Evolutionary conservation across 2,113 vertebrate species (phyloP).

Genomic region (Lasiurus cinereus): DNA sequence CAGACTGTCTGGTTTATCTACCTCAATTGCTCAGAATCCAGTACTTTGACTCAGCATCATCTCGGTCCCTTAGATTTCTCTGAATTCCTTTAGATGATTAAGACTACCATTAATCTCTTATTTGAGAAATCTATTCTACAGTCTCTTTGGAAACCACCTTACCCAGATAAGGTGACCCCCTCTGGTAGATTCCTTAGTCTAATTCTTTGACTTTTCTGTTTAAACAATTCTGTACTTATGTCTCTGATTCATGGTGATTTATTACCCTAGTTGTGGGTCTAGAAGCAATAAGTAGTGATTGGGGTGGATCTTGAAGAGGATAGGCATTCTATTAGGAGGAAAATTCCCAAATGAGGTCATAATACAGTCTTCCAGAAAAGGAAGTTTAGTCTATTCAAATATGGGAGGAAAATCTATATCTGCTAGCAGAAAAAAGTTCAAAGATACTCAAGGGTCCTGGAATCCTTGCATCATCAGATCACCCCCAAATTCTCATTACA

Average conservation of each 20-base stretch:
- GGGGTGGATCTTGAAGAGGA: not conserved
- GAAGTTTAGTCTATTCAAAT: not conserved
- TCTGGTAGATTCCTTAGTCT: not conserved
- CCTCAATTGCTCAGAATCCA: not conserved
- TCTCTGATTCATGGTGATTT: not conserved
- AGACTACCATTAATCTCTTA: not conserved
- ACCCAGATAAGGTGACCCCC: not conserved
- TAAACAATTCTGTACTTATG: not conserved
- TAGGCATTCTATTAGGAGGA: not conserved
- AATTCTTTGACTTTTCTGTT: not conserved
- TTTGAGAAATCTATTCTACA: not conserved
- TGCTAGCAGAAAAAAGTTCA: not conserved
- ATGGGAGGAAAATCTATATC: not conserved
- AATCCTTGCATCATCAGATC: not conserved
- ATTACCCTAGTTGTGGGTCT: not conserved
- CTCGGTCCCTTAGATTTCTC: not conserved
- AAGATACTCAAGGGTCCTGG: not conserved
- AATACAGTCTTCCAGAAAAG: not conserved
- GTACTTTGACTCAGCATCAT: not conserved
- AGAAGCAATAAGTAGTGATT: not conserved
- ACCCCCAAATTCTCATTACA: not conserved
- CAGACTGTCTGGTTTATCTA: not conserved
- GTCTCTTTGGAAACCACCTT: not conserved
- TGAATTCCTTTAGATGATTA: not conserved
- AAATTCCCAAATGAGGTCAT: not conserved